Evolutionary conservation across 2,797 vertebrate species (phyloP), one percentile per base, ranked within the genome.

Genomic region (Dendrocincla fuliginosa): DNA sequence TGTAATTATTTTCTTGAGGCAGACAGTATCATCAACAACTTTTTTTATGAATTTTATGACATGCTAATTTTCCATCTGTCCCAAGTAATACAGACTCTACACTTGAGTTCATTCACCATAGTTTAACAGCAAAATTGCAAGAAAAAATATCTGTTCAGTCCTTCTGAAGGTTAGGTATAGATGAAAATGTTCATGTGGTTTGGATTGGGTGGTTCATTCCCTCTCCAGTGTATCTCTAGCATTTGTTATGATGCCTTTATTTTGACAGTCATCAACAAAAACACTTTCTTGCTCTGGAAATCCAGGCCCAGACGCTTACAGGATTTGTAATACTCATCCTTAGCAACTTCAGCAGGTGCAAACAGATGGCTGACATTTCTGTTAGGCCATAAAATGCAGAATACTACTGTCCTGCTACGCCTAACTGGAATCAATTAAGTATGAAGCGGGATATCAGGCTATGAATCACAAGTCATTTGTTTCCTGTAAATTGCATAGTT

Each of bases 11-110:
- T 98, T 94, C 68, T 89, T 82, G 87, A 98, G 95, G 97, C 63
- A 97, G 96, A 95, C 92, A 97, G 91, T 76, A 96, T 70, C 64
- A 92, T 94, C 91, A 95, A 93, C 91, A 86, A 94, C 90, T 97
- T 96, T 97, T 97, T 97, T 96, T 86, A 96, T 91, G 86, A 96
- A 96, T 98, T 98, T 98, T 98, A 98, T 98, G 97, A 90, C 97
- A 98, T 97, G 96, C 90, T 98, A 98, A 98, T 98, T 98, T 98
- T 87, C 97, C 97, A 98, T 98, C 98, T 98, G 97, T 98, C 97
- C 95, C 88, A 87, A 95, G 86, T 93, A 96, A 90, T 96, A 93
- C 12, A 86, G 76, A 52, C 69, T 96, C 77, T 67, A 71, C 71
- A 73, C 76, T 96, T 94, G 90, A 89, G 63, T 83, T 96, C 84